These are phyloP conservation scores for Diploptera punctata DNA, from an alignment of 2,888 invertebrate species.

Conservation along the genomic window DNA sequence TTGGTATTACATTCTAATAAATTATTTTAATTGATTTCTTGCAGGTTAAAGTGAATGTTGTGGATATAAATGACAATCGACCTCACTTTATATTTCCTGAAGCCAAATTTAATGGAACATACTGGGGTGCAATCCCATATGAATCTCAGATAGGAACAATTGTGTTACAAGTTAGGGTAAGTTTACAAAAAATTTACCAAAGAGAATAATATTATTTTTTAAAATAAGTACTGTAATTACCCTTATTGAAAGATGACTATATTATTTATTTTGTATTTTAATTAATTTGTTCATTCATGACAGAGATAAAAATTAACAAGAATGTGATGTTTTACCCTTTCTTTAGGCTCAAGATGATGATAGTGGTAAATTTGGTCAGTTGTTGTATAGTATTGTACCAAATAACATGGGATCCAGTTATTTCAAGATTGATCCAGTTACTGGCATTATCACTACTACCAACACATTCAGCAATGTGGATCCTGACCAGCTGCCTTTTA, in stretches of 20 bases:
- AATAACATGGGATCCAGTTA: slow-evolving; percentile 61
- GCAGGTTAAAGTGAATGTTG: slow-evolving; percentile 78
- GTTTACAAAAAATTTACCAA: too few species aligned
- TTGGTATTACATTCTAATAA: too few species aligned
- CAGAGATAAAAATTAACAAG: too few species aligned
- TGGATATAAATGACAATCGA: slow-evolving; percentile 89
- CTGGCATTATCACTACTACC: slow-evolving; percentile 78
- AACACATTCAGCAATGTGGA: slow-evolving; percentile 74
- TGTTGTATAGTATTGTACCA: slow-evolving; percentile 67
- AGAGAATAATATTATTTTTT: too few species aligned
- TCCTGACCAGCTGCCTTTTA: slow-evolving; percentile 70
- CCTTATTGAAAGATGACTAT: too few species aligned
- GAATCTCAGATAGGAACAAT: slow-evolving; percentile 74
- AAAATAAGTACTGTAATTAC: too few species aligned
- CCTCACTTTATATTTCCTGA: slow-evolving; percentile 82
- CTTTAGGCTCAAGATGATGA: slow-evolving; percentile 82
- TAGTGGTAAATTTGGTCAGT: slow-evolving; percentile 80
- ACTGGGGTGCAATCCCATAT: slow-evolving; percentile 79
- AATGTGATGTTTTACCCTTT: too few species aligned
- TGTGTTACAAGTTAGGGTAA: slow-evolving; percentile 77
- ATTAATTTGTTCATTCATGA: too few species aligned
- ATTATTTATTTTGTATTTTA: too few species aligned
- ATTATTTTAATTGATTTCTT: background rate
- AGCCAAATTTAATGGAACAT: slow-evolving; percentile 53
- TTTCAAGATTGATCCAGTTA: slow-evolving; percentile 74